Percentiles rank a stretch among this genome's conserved stretches.
These are phyloP conservation scores for Plecturocebus donacophilus DNA, from an alignment of 2,113 vertebrate genomes.

Conservation along the genomic window DNA sequence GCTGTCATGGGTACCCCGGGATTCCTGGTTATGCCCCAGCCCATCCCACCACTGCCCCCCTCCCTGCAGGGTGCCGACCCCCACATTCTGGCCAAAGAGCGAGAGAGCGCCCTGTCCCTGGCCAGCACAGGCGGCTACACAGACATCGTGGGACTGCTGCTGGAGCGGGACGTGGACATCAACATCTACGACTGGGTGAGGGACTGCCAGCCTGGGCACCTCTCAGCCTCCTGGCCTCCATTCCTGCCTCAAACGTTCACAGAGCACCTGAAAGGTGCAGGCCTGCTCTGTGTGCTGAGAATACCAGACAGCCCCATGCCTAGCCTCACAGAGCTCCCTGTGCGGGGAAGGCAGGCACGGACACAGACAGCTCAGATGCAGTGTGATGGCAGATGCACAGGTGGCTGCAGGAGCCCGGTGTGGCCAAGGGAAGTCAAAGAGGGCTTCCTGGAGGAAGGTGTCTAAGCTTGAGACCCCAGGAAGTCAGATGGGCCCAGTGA, in stretches of 20 bases:
- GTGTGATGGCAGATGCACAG: background rate
- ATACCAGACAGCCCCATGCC: background rate
- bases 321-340: background rate
- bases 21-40: background rate
- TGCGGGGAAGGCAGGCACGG: background rate
- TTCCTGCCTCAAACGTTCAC: background rate
- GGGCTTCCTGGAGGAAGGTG: background rate
- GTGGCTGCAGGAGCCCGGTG: background rate
- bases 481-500: background rate
- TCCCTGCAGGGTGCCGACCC: slow-evolving; percentile 92
- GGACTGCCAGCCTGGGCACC: background rate
- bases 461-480: background rate
- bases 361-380: background rate
- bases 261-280: background rate
- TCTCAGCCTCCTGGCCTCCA: background rate
- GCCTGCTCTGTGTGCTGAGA: background rate
- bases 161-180: slow-evolving; percentile 92
- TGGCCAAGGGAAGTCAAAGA: background rate
- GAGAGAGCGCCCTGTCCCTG: slow-evolving; percentile 94
- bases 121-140: slow-evolving; percentile 96
- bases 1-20: background rate
- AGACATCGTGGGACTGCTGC: slow-evolving; percentile 91
- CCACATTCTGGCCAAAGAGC: slow-evolving; percentile 90
- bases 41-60: background rate
- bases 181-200: slow-evolving; percentile 97